Base-by-base conservation (phyloP, 1,140 invertebrate species). In the Mylabris phalerata region DNA sequence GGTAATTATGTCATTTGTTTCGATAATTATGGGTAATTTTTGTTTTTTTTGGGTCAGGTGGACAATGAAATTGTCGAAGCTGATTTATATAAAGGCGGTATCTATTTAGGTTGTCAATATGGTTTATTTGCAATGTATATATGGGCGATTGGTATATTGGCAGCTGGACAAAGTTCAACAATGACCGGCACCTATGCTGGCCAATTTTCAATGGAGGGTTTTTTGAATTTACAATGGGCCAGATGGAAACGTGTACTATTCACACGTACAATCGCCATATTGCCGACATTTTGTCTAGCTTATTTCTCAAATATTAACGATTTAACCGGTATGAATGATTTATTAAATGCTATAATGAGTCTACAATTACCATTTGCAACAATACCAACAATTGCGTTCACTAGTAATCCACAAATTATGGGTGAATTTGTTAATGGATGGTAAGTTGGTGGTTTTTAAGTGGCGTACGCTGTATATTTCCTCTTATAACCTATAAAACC, bases 151-250 rank as follows among this genome's bases (percentile, higher is more conserved):
- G 93, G 93, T 45, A 93, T 95, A 69, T 75, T 95, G 58, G 93
- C 93, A 44, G 91, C 92, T 54, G 93, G 92, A 38, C 92, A 95
- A 72, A 91, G 88, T 65, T 93, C 90, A n/a, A 95, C 92, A 2
- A 95, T 93, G 89, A 92, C 90, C 2, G 87, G 70, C 39, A 89
- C 86, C 4, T 89, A 89, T 67, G 84, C 86, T 3, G 87, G 87
- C 3, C 87, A 89, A 66, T 88, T 89, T 73, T 83, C 85, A 0
- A 89, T 89, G 87, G 87, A 89, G 62, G 93, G 93, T 5, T 96
- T 96, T 70, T 75, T 97, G 4, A 92, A 95, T 73, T 77, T 97
- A 7, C 85, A 87, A 67, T 95, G 92, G 92, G 83, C 88, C 3
- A 76, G 90, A 44, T 96, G 93, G 93, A 89, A 90, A 71, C 74